Evolutionary conservation across 2,888 invertebrate species (phyloP), one percentile per base, ranked within the genome.

Genomic region (Spicauda simplicius): DNA sequence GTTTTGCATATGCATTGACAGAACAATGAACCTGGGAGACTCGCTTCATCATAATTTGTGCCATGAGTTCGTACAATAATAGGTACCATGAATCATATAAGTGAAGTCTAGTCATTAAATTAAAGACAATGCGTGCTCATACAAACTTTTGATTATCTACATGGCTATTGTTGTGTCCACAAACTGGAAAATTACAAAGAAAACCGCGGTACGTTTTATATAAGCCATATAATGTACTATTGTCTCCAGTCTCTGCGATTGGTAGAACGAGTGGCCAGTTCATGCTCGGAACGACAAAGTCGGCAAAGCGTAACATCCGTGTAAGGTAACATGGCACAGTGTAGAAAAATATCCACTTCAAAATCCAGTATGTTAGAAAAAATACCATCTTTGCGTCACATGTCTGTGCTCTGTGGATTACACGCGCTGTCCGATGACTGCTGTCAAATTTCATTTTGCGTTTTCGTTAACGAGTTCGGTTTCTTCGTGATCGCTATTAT

Each of bases 161-260:
- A 80, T 79, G 78, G 76, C 86, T 81, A 90, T 89, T 90, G 87
- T 86, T 81, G 81, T 77, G 82, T 76, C 81, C 86, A 85, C 80
- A 79, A 83, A 88, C 89, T 85, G 90, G 87, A 90, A 90, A 90
- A 90, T 90, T 90, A 86, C 88, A 83, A 80, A 77, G 81, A 80
- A 80, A 81, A 80, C 74, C 74, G 79, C 80, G 76, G 79, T 81
- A 75, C 78, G 77, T 75, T 76, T 72, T 74, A 73, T 73, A 72
- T 74, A 72, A 63, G 55, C 60, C 64, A 64, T 65, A 65, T 70
- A 74, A 68, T 61, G 64, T 66, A 66, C 73, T 69, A 74, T 76
- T 77, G 76, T 79, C 74, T 76, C 77, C 70, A 69, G 65, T 74
- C 72, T 72, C 66, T 68, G 73, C 76, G 74, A 72, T 79, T 80